Percentiles rank a stretch among this genome's conserved stretches.
phyloP scores from a whole-genome alignment of 2,797 vertebrate species.

The Okamejei kenojei region DNA sequence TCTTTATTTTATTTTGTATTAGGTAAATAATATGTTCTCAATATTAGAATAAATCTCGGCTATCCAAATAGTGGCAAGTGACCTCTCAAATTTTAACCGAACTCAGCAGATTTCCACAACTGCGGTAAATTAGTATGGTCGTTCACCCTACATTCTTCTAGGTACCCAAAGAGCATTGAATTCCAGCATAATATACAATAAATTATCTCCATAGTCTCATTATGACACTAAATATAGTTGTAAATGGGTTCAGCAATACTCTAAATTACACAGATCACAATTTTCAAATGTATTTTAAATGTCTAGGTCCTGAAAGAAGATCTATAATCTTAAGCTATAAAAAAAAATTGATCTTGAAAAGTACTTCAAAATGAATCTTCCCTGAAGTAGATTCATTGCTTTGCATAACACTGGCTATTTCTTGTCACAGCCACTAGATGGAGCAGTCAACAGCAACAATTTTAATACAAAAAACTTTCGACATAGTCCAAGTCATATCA shows the following conservation, averaged over 20 bases:
- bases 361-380: background rate
- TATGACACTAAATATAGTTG: background rate
- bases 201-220: background rate
- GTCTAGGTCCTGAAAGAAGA: background rate
- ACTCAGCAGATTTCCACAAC: background rate
- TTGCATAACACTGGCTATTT: background rate
- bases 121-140: background rate
- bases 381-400: background rate
- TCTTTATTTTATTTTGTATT: background rate
- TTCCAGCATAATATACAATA: background rate
- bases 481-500: background rate
- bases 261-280: background rate
- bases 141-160: background rate
- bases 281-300: background rate
- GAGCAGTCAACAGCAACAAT: background rate
- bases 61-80: background rate
- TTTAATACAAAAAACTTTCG: background rate
- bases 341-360: background rate
- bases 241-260: background rate
- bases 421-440: conserved; percentile 27
- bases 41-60: background rate
- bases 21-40: background rate
- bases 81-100: background rate
- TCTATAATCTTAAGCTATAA: background rate
- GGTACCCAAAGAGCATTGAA: background rate